Percentiles rank a stretch among this genome's conserved stretches.
These are phyloP conservation scores for Phengaris alcon DNA, from an alignment of 2,888 invertebrate genomes.

Conservation along the genomic window DNA sequence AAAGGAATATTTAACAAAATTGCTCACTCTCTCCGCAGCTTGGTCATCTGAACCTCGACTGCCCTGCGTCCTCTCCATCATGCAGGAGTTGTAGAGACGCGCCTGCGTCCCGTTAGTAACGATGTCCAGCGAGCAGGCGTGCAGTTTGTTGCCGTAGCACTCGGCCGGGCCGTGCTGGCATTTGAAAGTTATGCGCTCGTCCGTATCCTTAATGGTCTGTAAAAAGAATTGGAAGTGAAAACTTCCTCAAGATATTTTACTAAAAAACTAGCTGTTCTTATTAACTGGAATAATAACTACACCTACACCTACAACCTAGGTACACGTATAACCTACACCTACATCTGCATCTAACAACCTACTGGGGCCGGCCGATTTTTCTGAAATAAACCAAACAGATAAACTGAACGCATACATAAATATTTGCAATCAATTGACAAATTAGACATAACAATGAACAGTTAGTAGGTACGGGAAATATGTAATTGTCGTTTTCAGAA, in stretches of 20 bases:
- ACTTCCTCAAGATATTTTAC: not conserved
- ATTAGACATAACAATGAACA: too few relatives aligned
- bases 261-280: too few relatives aligned
- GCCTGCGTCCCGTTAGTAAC: constrained; percentile 77
- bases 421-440: too few relatives aligned
- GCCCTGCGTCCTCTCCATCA: constrained; percentile 70
- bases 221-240: constrained; percentile 31
- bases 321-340: not conserved
- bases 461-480: too few relatives aligned
- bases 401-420: too few relatives aligned
- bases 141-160: constrained; percentile 89
- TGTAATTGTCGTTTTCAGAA: too few relatives aligned
- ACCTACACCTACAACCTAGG: too few relatives aligned
- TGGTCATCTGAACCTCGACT: constrained; percentile 38
- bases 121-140: constrained; percentile 85
- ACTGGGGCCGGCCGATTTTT: too few relatives aligned
- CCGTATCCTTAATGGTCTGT: constrained; percentile 45
- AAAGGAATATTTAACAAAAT: not conserved
- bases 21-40: constrained; percentile 39
- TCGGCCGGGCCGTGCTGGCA: constrained; percentile 88
- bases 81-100: constrained; percentile 83
- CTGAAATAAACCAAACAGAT: too few relatives aligned
- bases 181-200: constrained; percentile 63
- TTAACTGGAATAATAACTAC: too few relatives aligned
- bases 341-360: not conserved